Evolutionary conservation across 1,140 invertebrate species (phyloP).

Genomic region (Dreissena polymorpha): DNA sequence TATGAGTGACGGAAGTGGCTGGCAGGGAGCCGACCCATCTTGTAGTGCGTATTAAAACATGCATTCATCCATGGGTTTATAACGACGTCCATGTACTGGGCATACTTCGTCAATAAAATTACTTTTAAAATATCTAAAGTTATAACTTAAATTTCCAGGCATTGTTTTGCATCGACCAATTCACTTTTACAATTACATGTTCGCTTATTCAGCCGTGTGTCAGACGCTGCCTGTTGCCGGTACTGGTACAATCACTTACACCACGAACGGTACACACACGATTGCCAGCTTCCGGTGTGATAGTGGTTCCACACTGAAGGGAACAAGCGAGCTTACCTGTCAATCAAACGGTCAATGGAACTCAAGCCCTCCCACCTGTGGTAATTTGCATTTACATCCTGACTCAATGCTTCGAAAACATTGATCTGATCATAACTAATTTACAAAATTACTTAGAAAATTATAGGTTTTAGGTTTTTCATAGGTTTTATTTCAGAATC

Average conservation of each 20-base stretch:
- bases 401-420: no score
- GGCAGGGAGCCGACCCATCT: slow-evolving; percentile 28
- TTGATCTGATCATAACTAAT: no score
- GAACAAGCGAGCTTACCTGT: slow-evolving; percentile 9
- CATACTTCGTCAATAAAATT: not conserved
- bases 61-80: not conserved
- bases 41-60: slow-evolving; percentile 33
- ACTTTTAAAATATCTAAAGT: not conserved
- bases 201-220: slow-evolving; percentile 21
- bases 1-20: slow-evolving; percentile 41
- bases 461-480: no score
- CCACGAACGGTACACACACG: slow-evolving; percentile 28
- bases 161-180: no score
- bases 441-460: no score
- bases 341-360: slow-evolving; percentile 22
- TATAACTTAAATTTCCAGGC: no score
- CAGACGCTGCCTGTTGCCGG: slow-evolving; percentile 25
- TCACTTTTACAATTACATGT: not conserved
- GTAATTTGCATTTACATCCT: not conserved
- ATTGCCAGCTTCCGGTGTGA: slow-evolving; percentile 19
- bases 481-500: no score
- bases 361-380: slow-evolving; percentile 8
- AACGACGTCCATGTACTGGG: not conserved
- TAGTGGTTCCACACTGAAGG: slow-evolving; percentile 30
- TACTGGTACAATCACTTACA: slow-evolving; percentile 15